These are phyloP conservation scores for Lordiphosa fenestrarum DNA, from an alignment of 2,888 invertebrate genomes.

Conservation along the genomic window DNA sequence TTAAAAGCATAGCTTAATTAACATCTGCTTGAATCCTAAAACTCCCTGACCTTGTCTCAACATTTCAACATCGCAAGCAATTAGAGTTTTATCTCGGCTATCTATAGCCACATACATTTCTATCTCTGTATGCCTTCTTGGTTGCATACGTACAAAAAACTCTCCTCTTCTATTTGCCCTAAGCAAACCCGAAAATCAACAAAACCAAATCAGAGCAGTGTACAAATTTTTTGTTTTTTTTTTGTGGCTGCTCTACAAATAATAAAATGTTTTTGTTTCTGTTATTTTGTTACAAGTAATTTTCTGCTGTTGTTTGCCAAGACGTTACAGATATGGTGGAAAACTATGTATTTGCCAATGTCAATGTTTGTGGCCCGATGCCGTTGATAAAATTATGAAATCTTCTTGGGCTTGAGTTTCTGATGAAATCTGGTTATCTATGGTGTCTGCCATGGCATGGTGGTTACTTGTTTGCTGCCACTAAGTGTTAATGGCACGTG, in stretches of 20 bases:
- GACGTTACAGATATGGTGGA: conserved; percentile 54
- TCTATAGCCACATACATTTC: conserved; percentile 19
- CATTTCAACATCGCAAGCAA: conserved; percentile 35
- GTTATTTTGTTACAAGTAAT: conserved; percentile 21
- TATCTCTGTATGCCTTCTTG: conserved; percentile 14
- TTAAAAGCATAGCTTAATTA: too few species aligned
- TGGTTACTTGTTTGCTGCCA: conserved; percentile 30
- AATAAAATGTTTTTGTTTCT: conserved; percentile 36
- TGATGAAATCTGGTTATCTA: conserved; percentile 66
- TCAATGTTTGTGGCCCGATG: conserved; percentile 61
- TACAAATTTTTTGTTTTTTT: conserved; percentile 34
- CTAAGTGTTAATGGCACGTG: conserved; percentile 77
- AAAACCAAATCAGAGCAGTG: conserved; percentile 67
- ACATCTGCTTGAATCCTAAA: too few species aligned
- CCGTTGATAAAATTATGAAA: conserved; percentile 71
- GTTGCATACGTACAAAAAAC: background rate
- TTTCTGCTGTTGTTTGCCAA: conserved; percentile 51
- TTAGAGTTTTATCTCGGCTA: conserved; percentile 36
- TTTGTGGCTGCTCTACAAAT: conserved; percentile 60
- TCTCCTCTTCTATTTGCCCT: conserved; percentile 33
- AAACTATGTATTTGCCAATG: conserved; percentile 56
- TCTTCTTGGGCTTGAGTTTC: conserved; percentile 51
- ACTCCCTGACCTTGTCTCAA: conserved; percentile 27
- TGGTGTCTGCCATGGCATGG: conserved; percentile 13
- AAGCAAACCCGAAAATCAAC: conserved; percentile 40